Evolutionary conservation across 2,113 vertebrate genomes (phyloP).

Genomic region (Centrocercus urophasianus): DNA sequence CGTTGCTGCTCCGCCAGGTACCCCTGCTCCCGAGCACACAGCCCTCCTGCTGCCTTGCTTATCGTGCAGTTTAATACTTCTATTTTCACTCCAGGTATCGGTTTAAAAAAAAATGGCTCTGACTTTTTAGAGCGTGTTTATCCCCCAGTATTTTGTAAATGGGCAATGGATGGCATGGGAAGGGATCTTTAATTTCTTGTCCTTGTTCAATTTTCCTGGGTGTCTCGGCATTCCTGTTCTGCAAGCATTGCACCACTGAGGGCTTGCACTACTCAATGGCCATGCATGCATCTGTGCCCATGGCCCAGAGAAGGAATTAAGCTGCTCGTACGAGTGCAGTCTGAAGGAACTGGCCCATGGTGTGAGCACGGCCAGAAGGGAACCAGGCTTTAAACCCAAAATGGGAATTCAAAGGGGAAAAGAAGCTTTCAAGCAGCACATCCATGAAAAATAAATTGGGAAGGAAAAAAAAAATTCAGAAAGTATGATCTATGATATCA

Average conservation of each 20-base stretch:
- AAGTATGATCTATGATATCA: background rate
- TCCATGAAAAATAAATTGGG: background rate
- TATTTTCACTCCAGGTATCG: background rate
- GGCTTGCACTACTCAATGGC: background rate
- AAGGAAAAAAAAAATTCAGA: background rate
- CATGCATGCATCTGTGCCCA: conserved; percentile 45
- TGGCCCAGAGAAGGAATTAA: conserved; percentile 24
- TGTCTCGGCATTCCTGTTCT: background rate
- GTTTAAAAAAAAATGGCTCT: background rate
- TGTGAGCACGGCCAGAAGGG: background rate
- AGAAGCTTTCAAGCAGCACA: background rate
- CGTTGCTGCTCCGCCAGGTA: conserved; percentile 1
- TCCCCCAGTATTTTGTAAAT: background rate
- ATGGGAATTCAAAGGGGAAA: background rate
- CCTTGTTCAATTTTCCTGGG: background rate
- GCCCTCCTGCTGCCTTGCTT: background rate
- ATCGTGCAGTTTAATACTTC: background rate
- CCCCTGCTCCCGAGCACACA: background rate
- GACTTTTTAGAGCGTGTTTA: background rate
- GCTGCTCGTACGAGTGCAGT: conserved; percentile 1
- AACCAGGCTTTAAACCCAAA: background rate
- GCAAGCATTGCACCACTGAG: background rate
- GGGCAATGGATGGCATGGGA: fast-evolving
- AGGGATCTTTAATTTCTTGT: background rate
- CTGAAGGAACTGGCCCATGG: background rate